Evolutionary conservation across 2,113 vertebrate species (phyloP), one percentile per base, ranked within the genome.

Genomic region (Miniopterus natalensis): DNA sequence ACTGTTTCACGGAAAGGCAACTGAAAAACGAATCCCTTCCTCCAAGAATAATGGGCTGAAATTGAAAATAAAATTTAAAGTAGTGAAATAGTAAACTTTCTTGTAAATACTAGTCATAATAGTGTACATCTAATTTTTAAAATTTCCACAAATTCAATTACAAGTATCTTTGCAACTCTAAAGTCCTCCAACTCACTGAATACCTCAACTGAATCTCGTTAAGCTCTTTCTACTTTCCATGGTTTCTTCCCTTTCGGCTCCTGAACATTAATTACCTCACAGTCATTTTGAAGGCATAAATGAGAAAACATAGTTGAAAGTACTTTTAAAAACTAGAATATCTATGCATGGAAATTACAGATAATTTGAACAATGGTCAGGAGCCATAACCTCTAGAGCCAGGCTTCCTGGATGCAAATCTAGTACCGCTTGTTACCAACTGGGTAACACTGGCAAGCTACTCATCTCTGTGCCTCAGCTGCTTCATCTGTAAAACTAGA

Each of bases 241-340:
- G 73, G 63, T 84, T 93, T 84, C 70, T 87, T 81, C 42, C 49
- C 61, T 36, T 18, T 81, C 12, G 40, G n/a, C 15, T 75, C 42
- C 59, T 90, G 5, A 59, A 75, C 36, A 36, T 36, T 36, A 88
- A 81, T 75, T 75, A 90, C 2, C 23, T 59, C 74, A 68, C 4
- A 68, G 51, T 59, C n/a, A 93, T 27, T 75, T 83, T 55, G 18
- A 55, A 94, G 74, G 59, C 21, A 31, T 53, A 87, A 70, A 25
- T 87, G 21, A 87, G 18, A 66, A 84, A 94, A 53, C 5, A 53
- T 8, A 65, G 27, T 53, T 79, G n/a, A 63, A 65, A 90, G 45
- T 71, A 63, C 45, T 90, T 90, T 83, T 53, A 42, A 77, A 68
- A 75, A 70, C n/a, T 42, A 18, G 15, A 88, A 88, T 83, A 92